Conservation (phyloP, 2,888 invertebrate species). For the Tetragnatha montana region DNA sequence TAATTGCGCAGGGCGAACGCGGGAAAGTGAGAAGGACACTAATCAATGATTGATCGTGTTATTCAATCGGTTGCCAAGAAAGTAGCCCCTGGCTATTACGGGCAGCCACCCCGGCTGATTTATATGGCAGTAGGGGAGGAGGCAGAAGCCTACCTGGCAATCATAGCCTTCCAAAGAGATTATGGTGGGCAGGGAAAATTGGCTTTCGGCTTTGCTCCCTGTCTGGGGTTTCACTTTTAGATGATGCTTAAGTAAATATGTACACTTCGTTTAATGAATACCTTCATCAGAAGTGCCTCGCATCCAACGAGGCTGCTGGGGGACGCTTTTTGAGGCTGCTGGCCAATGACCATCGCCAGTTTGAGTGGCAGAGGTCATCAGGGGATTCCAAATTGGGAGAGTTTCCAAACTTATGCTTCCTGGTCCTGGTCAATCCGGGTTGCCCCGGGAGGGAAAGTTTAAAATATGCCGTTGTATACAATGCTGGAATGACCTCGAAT, state of each 20-base stretch:
- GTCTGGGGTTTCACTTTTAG: conserved; percentile 50
- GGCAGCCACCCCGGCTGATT: conserved; percentile 45
- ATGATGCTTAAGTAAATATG: conserved; percentile 45
- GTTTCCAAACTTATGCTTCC: neutral
- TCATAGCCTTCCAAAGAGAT: conserved; percentile 59
- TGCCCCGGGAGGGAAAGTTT: no score
- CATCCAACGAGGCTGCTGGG: conserved; percentile 17
- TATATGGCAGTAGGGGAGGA: conserved; percentile 52
- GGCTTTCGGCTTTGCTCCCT: conserved; percentile 40
- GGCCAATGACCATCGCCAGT: conserved; percentile 28
- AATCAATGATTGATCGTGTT: conserved; percentile 71
- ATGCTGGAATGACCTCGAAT: no score
- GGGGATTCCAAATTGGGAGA: neutral
- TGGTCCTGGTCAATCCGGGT: neutral
- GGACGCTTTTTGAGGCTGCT: conserved; percentile 29
- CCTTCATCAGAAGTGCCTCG: conserved; percentile 13
- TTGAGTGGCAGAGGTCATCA: conserved; percentile 7
- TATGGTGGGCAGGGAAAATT: conserved; percentile 47
- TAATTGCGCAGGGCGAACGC: conserved; percentile 19
- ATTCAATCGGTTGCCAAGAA: conserved; percentile 69
- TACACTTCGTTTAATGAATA: conserved; percentile 50
- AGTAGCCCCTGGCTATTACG: conserved; percentile 65
- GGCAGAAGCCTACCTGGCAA: conserved; percentile 48
- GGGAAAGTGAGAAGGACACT: conserved; percentile 36
- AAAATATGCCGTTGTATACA: no score